A percentile compares a stretch with the other conserved stretches of the same genome.
phyloP scores from a whole-genome alignment of 1,140 invertebrate species.

The Drosophila murphyi region DNA sequence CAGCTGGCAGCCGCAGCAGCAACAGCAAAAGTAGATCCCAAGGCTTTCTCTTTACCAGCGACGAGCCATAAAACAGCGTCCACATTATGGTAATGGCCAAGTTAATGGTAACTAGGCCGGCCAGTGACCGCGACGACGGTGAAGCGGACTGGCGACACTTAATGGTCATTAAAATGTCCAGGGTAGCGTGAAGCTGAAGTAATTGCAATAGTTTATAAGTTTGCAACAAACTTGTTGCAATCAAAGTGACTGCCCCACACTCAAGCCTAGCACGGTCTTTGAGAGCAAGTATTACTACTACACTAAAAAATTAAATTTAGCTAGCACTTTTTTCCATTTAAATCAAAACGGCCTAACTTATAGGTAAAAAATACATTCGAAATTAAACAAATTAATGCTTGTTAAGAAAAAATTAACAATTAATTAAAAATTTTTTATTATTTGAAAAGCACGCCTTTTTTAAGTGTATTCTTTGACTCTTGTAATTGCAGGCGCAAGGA shows the following conservation, averaged over 20 bases:
- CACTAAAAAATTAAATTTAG: no score
- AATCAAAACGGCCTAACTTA: no score
- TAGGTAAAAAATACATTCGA: no score
- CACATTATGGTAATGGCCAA: conserved; percentile 68
- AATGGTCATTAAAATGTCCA: conserved; percentile 72
- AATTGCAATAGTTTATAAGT: conserved; percentile 74
- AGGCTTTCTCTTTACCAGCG: conserved; percentile 59
- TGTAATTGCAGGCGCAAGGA: conserved; percentile 86
- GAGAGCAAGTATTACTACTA: not conserved
- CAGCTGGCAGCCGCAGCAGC: conserved; percentile 47
- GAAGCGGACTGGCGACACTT: conserved; percentile 52
- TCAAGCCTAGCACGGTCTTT: conserved; percentile 21
- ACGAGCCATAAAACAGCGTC: conserved; percentile 64
- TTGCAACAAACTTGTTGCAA: conserved; percentile 21
- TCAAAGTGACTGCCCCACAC: conserved; percentile 2
- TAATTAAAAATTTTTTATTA: not conserved
- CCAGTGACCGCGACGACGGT: conserved; percentile 60
- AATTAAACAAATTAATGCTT: no score
- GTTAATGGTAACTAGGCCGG: conserved; percentile 67
- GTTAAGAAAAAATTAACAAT: not conserved
- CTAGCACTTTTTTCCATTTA: no score
- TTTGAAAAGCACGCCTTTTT: not conserved
- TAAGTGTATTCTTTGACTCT: conserved; percentile 8
- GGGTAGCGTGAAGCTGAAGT: conserved; percentile 64
- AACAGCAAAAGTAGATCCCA: not conserved